A percentile compares a stretch with the other conserved stretches of the same genome.
Conservation (phyloP, 2,113 vertebrate genomes). For the Notarius lentiginosus region DNA sequence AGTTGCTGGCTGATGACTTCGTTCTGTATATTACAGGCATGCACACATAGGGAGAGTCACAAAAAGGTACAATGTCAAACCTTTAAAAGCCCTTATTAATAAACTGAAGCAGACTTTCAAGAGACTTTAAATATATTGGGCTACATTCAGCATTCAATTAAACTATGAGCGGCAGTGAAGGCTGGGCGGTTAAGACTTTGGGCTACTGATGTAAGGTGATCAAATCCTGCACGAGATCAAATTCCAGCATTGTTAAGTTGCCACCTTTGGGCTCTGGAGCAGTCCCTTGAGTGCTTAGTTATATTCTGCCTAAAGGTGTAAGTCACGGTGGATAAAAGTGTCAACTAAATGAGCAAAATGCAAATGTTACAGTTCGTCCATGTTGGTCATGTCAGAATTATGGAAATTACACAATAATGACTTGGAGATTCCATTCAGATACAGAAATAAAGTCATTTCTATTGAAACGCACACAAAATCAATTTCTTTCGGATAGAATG, state of each 20-base stretch:
- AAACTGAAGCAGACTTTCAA: not conserved
- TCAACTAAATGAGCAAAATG: not conserved
- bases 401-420: not conserved
- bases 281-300: not conserved
- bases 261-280: not conserved
- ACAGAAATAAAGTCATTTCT: not conserved
- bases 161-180: not conserved
- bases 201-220: not conserved
- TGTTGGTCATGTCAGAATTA: not conserved
- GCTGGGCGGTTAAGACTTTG: not conserved
- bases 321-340: not conserved
- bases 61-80: not conserved
- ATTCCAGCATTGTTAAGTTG: not conserved
- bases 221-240: not conserved
- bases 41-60: slow-evolving; percentile 25
- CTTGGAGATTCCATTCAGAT: not conserved
- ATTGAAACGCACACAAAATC: not conserved
- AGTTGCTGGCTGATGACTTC: slow-evolving; percentile 78
- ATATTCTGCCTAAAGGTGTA: not conserved
- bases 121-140: not conserved
- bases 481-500: not conserved
- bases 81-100: not conserved
- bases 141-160: not conserved
- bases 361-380: not conserved
- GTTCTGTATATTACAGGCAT: slow-evolving; percentile 65